A percentile compares a stretch with the other conserved stretches of the same genome.
Conservation (phyloP, 1,140 invertebrate genomes). For the Laodelphax striatellus region DNA sequence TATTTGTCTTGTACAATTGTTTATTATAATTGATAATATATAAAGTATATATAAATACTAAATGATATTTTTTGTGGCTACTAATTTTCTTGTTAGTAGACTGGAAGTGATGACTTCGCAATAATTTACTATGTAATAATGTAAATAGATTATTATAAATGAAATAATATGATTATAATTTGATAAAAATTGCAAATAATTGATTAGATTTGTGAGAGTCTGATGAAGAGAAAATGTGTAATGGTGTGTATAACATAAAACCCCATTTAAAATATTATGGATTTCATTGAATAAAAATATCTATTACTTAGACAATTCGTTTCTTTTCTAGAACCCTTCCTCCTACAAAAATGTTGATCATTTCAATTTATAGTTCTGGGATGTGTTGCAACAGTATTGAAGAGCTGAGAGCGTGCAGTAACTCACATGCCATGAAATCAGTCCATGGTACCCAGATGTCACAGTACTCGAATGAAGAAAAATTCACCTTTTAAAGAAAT, state of each 20-base stretch:
- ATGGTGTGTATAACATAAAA: background rate
- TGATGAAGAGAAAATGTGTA: background rate
- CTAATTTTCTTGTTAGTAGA: background rate
- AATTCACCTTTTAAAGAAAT: no score
- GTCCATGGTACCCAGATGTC: no score
- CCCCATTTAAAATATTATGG: conserved; percentile 1
- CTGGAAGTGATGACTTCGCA: background rate
- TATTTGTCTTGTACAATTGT: conserved; percentile 1
- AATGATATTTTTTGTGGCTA: background rate
- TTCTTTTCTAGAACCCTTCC: no score
- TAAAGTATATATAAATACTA: background rate
- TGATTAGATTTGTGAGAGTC: background rate
- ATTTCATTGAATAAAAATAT: conserved; percentile 1
- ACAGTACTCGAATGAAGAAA: no score
- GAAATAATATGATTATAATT: background rate
- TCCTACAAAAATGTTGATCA: no score
- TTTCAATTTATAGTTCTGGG: no score
- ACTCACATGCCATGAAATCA: no score
- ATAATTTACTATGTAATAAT: background rate
- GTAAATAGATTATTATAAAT: background rate
- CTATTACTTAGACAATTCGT: no score
- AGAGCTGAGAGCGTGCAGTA: no score
- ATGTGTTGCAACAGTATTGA: no score
- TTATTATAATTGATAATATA: background rate
- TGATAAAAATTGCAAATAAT: background rate